Conservation (phyloP, 2,113 vertebrate genomes). For the Phainopepla nitens region DNA sequence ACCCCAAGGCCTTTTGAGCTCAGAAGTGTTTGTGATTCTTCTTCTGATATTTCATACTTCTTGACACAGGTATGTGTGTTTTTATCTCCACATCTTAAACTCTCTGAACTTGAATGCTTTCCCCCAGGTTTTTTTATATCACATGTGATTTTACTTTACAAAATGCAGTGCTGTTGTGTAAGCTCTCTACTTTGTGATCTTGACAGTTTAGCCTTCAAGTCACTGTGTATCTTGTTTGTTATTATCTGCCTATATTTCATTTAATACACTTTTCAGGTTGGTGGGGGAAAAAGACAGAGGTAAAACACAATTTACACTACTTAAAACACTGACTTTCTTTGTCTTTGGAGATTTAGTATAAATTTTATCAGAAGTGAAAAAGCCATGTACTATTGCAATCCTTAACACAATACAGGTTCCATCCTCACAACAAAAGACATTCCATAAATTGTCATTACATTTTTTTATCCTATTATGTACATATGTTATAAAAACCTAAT, state of each 20-base stretch:
- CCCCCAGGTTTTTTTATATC: background rate
- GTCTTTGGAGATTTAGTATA: background rate
- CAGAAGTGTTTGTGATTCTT: background rate
- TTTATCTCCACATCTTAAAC: background rate
- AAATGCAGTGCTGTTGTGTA: background rate
- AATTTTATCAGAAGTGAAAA: slow-evolving; percentile 1
- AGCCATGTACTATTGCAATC: background rate
- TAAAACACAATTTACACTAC: background rate
- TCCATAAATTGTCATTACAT: background rate
- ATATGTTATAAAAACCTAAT: slow-evolving; percentile 9
- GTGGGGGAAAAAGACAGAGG: background rate
- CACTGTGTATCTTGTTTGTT: background rate
- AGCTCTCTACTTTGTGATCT: background rate
- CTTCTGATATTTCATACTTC: background rate
- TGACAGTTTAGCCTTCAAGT: background rate
- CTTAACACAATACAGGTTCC: background rate
- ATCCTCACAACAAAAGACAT: background rate
- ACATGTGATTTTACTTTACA: background rate
- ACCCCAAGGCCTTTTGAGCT: background rate
- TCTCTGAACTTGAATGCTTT: background rate
- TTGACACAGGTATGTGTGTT: background rate
- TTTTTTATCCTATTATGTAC: slow-evolving; percentile 13
- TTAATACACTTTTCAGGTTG: background rate
- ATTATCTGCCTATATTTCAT: background rate
- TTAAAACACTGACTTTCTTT: background rate